Evolutionary conservation across 1,140 invertebrate genomes (phyloP), one percentile per base, ranked within the genome.

Genomic region (Chrysomallon squamiferum): DNA sequence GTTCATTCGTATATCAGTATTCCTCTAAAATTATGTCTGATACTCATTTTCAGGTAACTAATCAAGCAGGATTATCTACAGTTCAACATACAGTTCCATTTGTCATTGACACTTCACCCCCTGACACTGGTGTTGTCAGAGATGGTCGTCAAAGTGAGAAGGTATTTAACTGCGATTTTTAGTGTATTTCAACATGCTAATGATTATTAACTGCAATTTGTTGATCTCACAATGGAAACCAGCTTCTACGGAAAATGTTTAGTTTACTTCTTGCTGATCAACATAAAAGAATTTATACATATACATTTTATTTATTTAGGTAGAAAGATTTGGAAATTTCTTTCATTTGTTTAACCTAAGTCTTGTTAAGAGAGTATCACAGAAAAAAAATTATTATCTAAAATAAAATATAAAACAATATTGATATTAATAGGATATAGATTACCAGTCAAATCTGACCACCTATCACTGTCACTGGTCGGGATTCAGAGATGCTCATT

Each of bases 401-500:
- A 29, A 11, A n/a, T n/a, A n/a, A n/a, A n/a, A n/a, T n/a, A n/a
- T n/a, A n/a, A n/a, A n/a, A n/a, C n/a, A n/a, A n/a, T n/a, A n/a
- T n/a, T n/a, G n/a, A n/a, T n/a, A n/a, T n/a, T n/a, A n/a, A n/a
- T n/a, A n/a, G 25, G 63, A 72, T 25, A 7, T 59, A 15, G 54
- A 69, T 25, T 72, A 59, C 50, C 63, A 69, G 45, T 20, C 27
- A 22, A 45, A 66, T 49, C 47, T 47, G 3, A 63, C 50, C 6
- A 13, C 32, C 2, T 56, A 68, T 20, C 27, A 54, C 54, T 54
- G 45, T 20, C 43, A 66, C 18, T 77, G 75, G 75, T 59, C 58
- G 15, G 70, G 62, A 15, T 77, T 75, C 59, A 32, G 56, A 6
- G 75, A 77, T 59, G 66, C 66, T 6, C 66, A 74, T 41, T 65